These are phyloP conservation scores for Echiichthys vipera DNA, from an alignment of 2,797 vertebrate genomes.

Conservation along the genomic window DNA sequence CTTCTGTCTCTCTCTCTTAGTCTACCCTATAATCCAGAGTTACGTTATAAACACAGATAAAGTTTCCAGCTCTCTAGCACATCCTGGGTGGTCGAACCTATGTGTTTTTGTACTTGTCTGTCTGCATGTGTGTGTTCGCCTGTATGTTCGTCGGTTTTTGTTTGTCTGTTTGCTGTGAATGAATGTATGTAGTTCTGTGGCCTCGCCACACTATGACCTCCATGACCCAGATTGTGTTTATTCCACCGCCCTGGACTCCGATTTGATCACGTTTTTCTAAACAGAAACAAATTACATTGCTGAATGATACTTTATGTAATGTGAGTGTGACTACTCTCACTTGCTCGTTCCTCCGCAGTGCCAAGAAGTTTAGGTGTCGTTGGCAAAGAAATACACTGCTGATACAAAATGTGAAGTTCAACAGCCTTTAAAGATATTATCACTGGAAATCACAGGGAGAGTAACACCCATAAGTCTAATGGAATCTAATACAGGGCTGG, in stretches of 20 bases:
- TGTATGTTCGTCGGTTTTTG: constrained; percentile 32
- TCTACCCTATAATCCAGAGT: constrained; percentile 84
- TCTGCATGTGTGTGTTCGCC: constrained; percentile 44
- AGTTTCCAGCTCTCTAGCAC: constrained; percentile 74
- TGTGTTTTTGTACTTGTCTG: constrained; percentile 48
- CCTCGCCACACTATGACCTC: constrained; percentile 33
- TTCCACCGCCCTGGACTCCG: constrained; percentile 24
- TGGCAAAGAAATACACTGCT: constrained; percentile 19
- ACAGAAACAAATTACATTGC: constrained; percentile 11
- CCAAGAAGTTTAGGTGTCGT: constrained; percentile 26
- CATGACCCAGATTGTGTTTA: constrained; percentile 37
- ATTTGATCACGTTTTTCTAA: constrained; percentile 9
- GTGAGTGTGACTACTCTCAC: neutral
- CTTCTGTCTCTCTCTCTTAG: constrained; percentile 16
- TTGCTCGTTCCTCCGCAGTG: neutral
- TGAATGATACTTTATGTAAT: constrained; percentile 11
- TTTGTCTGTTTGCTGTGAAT: constrained; percentile 40
- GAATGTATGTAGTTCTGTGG: constrained; percentile 27
- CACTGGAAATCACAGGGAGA: constrained; percentile 8
- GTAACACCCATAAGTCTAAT: neutral
- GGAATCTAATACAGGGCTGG: neutral
- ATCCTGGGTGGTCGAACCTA: constrained; percentile 82
- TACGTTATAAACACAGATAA: constrained; percentile 83
- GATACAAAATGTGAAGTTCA: constrained; percentile 7
- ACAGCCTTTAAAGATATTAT: constrained; percentile 20